A percentile compares a stretch with the other conserved stretches of the same genome.
Conservation (phyloP, 2,797 vertebrate species). For the Odontamblyopus rebecca region DNA sequence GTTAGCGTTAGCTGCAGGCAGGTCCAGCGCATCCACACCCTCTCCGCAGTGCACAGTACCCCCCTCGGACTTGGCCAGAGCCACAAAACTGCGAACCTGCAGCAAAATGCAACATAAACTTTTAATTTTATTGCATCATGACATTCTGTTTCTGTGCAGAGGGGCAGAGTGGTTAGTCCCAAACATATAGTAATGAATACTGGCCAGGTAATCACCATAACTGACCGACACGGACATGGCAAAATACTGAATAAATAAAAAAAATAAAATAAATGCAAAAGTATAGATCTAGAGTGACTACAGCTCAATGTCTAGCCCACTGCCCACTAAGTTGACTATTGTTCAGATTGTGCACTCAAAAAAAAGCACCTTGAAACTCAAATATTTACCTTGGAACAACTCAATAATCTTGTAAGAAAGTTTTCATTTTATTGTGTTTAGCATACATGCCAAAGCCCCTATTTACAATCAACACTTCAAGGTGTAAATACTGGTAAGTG, state of each 20-base stretch:
- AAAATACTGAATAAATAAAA: too few species aligned
- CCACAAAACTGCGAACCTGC: slow-evolving; percentile 88
- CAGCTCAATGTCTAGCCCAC: background rate
- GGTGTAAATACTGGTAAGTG: background rate
- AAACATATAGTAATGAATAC: background rate
- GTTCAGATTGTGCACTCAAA: background rate
- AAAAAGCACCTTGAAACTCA: background rate
- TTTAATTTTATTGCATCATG: background rate
- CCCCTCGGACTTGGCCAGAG: slow-evolving; percentile 85
- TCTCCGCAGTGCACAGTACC: slow-evolving; percentile 89
- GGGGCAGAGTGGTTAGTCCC: too few species aligned
- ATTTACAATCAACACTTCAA: background rate
- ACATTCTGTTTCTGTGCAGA: background rate
- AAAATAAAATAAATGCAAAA: too few species aligned
- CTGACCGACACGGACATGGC: background rate
- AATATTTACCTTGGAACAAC: background rate
- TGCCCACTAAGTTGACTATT: background rate
- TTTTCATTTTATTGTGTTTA: too few species aligned
- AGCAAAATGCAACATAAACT: background rate
- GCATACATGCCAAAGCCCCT: background rate
- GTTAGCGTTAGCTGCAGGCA: slow-evolving; percentile 76
- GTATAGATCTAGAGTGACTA: background rate
- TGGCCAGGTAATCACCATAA: background rate
- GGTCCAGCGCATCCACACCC: slow-evolving; percentile 81
- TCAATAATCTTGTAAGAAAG: too few species aligned